A percentile compares a stretch with the other conserved stretches of the same genome.
Conservation (phyloP, 2,113 vertebrate genomes). For the Podiceps cristatus region DNA sequence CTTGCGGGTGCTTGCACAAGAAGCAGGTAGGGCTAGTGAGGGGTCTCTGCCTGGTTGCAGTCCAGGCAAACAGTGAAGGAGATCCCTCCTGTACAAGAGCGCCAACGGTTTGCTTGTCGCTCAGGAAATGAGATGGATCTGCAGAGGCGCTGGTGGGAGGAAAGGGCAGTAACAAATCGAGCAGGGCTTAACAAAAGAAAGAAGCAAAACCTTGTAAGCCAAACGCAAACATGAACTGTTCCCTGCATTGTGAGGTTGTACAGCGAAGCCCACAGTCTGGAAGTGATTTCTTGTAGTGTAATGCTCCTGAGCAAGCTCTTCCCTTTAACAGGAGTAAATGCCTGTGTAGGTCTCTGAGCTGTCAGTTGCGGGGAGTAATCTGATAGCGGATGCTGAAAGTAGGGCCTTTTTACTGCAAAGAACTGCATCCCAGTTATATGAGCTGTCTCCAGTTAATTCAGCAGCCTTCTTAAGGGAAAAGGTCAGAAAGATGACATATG, state of each 20-base stretch:
- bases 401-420: not conserved
- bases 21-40: not conserved
- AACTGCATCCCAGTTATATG: not conserved
- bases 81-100: not conserved
- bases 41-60: not conserved
- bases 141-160: not conserved
- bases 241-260: not conserved
- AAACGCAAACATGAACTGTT: not conserved
- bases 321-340: not conserved
- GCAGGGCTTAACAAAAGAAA: not conserved
- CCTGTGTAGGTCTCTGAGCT: not conserved
- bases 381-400: not conserved
- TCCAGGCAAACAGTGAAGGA: not conserved
- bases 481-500: not conserved
- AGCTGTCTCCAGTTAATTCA: not conserved
- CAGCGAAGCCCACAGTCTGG: not conserved
- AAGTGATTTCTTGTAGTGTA: not conserved
- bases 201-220: not conserved
- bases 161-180: not conserved
- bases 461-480: not conserved
- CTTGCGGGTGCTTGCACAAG: not conserved
- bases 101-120: not conserved
- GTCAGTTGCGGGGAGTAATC: not conserved
- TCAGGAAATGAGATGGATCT: not conserved
- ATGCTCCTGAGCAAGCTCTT: not conserved